Evolutionary conservation across 2,113 vertebrate species (phyloP), one percentile per base, ranked within the genome.

Genomic region (Psophia crepitans): DNA sequence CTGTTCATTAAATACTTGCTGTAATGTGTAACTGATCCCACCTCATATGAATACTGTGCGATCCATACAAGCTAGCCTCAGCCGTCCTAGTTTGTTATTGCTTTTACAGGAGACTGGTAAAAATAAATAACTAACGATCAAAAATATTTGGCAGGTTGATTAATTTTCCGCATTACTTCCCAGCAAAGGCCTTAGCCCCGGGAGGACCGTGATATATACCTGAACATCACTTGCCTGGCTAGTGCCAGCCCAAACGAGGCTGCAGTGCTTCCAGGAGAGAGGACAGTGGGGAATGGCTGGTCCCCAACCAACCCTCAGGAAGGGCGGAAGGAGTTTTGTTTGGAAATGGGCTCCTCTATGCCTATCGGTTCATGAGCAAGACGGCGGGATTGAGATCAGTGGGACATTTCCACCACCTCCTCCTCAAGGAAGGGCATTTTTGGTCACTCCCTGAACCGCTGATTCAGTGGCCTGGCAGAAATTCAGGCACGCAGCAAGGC

Each of bases 391-490:
- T 86, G 76, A 81, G 79, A 28, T 70, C 5, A 3, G 46, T 24
- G 68, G 51, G 71, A 88, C 5, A 4, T 92, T 92, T 92, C 79
- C 48, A 93, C 37, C 27, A 33, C 66, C 93, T 80, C 91, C 78
- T 93, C 66, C 66, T 63, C 61, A 63, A 93, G 83, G 95, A 95
- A 94, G 18, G 54, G 63, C 71, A 85, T 61, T 93, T 87, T 80
- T 94, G 88, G 82, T 90, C 63, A 76, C 95, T 96, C 92, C 96
- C 87, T 82, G 51, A 84, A 91, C 56, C 2, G 69, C 87, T 94
- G 93, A 93, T 89, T 94, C 93, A 96, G 46, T 76, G 37, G 37
- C 58, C 85, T 94, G 96, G 94, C 81, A 85, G 78, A 43, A 76
- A 48, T 35, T 90, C 87, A 94, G 63, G 81, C 64, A 37, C 49